phyloP scores from a whole-genome alignment of 2,113 vertebrate genomes.

The Oryzias melastigma region DNA sequence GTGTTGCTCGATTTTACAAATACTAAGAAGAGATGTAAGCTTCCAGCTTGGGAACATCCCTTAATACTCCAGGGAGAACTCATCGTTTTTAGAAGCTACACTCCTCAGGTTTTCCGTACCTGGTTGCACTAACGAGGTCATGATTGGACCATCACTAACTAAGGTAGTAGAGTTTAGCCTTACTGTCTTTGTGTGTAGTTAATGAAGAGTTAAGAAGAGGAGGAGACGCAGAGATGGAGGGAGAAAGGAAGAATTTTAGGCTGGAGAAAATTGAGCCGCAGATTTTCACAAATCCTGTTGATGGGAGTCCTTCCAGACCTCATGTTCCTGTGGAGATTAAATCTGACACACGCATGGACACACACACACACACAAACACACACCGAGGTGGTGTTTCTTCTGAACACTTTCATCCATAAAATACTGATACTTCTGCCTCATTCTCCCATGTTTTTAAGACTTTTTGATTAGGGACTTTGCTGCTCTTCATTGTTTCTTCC shows the following conservation, averaged over 20 bases:
- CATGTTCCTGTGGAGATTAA: conserved; percentile 62
- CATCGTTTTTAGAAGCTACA: neutral
- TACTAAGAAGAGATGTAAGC: too few relatives aligned
- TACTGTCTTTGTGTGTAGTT: conserved; percentile 11
- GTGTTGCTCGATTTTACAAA: too few relatives aligned
- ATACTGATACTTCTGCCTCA: neutral
- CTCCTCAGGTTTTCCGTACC: neutral
- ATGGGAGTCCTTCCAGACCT: conserved; percentile 61
- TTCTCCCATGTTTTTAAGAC: neutral
- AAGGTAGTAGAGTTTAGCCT: neutral
- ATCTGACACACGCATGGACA: conserved; percentile 15
- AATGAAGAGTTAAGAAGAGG: conserved; percentile 2
- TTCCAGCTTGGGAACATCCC: neutral
- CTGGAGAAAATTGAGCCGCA: conserved; percentile 42
- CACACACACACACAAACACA: conserved; percentile 11
- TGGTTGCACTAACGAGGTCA: conserved; percentile 1
- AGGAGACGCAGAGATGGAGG: neutral
- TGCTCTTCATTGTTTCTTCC: conserved; percentile 5
- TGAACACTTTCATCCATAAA: neutral
- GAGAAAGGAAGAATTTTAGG: conserved; percentile 21
- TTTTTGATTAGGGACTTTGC: neutral
- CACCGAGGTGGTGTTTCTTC: conserved; percentile 1
- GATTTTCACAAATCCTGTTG: conserved; percentile 65
- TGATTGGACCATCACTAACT: neutral
- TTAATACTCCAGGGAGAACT: neutral